Base-by-base conservation (phyloP, 92 coral and sea anemone species). In the Anthopleura xanthogrammica region DNA sequence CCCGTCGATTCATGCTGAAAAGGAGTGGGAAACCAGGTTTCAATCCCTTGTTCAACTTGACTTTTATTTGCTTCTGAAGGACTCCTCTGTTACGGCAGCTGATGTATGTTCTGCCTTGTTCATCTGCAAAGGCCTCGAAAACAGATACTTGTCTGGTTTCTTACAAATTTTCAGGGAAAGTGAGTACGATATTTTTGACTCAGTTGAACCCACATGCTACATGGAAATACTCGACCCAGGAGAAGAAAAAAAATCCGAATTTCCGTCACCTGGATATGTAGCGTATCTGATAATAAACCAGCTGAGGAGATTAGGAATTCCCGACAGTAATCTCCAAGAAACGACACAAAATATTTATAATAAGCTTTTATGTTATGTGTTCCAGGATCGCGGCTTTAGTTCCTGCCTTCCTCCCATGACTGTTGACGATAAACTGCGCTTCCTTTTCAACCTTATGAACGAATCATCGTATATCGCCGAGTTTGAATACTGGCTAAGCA, bases 401-500 rank as follows among this genome's bases (percentile, higher is more conserved):
- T 36, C 17, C 36, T 29, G 36, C 36, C n/a, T n/a, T n/a, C n/a
- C 36, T 29, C 36, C 36, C 1, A 29, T 29, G 36, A 29, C 36
- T 24, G 23, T 24, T 16, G 22, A 81, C 1, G 88, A 84, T 52
- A 68, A 89, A 16, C 40, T 81, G 16, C 60, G 22, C 1, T 54
- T 89, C 14, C 41, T 85, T 5, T 16, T 81, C 60, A 74, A 81
- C 24, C 78, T 87, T 42, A 55, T 90, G n/a, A 66, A 52, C 1
- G 42, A 77, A 2, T 73, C 94, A 12, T 60, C 77, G n/a, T 91
- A 87, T 17, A 22, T 55, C 79, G 85, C 82, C 50, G 85, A 70
- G 48, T 13, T 86, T 8, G 52, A 80, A 19, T 78, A 50, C n/a
- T 87, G 91, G 91, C 76, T 77, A 43, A 43, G 50, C 50, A 43